Evolutionary conservation across 2,888 invertebrate species (phyloP).

Genomic region (Drosophila anomalata): DNA sequence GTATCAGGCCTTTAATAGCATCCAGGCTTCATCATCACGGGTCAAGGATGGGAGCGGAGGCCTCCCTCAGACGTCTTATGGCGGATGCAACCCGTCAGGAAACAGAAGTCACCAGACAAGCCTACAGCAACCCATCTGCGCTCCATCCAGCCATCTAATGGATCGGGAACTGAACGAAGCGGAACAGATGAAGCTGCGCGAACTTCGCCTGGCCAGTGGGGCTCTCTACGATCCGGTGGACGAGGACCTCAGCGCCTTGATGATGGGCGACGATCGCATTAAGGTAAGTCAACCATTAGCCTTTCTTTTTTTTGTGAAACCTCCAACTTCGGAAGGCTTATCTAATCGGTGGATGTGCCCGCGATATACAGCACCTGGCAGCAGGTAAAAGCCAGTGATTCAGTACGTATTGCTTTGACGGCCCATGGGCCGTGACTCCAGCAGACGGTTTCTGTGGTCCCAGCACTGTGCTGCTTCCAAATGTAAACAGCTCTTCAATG

Average conservation of each 20-base stretch:
- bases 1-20: conserved; percentile 87
- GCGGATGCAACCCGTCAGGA: conserved; percentile 51
- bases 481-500: conserved; percentile 67
- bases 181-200: conserved; percentile 93
- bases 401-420: conserved; percentile 42
- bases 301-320: conserved; percentile 19
- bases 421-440: conserved; percentile 4
- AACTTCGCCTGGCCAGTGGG: conserved; percentile 93
- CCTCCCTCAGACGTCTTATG: conserved; percentile 21
- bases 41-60: conserved; percentile 73
- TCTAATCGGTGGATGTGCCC: conserved; percentile 60
- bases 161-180: conserved; percentile 88
- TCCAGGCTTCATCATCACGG: conserved; percentile 62
- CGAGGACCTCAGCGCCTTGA: conserved; percentile 89
- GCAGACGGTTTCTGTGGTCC: conserved; percentile 62
- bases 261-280: conserved; percentile 87
- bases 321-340: conserved; percentile 44
- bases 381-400: conserved; percentile 41
- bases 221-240: conserved; percentile 93
- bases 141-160: conserved; percentile 70
- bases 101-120: conserved; percentile 50
- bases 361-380: conserved; percentile 67
- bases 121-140: conserved; percentile 68
- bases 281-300: conserved; percentile 81
- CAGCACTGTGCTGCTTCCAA: conserved; percentile 52